These are phyloP conservation scores for Mormyrops boulengeri DNA, from an alignment of 2,797 vertebrate genomes.

Conservation along the genomic window DNA sequence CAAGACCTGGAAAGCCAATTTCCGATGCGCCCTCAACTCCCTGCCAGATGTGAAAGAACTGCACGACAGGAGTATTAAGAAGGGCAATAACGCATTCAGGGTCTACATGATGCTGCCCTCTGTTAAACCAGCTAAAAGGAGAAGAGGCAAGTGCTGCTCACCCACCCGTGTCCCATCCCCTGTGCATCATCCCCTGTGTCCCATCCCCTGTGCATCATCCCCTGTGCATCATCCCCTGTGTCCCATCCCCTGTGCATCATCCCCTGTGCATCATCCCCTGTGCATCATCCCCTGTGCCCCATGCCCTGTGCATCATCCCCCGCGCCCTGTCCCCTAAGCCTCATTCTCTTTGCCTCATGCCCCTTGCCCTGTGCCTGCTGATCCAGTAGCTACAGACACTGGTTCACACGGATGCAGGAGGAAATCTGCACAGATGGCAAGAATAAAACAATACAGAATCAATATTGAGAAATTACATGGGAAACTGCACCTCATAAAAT, in stretches of 20 bases:
- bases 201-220: not conserved
- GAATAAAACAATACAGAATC: not conserved
- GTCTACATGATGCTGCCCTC: slow-evolving; percentile 67
- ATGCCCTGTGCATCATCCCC: not conserved
- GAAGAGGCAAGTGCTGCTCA: slow-evolving; percentile 17
- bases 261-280: not conserved
- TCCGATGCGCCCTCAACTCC: slow-evolving; percentile 70
- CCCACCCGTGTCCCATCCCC: not conserved
- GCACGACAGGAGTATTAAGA: slow-evolving; percentile 64
- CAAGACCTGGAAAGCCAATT: slow-evolving; percentile 76
- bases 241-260: not conserved
- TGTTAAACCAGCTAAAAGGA: slow-evolving; percentile 33
- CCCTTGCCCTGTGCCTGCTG: not conserved
- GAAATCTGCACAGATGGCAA: not conserved
- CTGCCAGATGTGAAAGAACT: slow-evolving; percentile 66
- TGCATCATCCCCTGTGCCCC: not conserved
- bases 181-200: not conserved
- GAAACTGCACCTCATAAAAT: not conserved
- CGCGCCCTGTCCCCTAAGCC: not conserved
- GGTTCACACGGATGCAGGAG: not conserved
- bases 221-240: not conserved
- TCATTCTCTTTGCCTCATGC: not conserved
- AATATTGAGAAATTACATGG: not conserved
- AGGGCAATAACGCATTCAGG: slow-evolving; percentile 63
- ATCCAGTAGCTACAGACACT: not conserved